A percentile compares a stretch with the other conserved stretches of the same genome.
These are phyloP conservation scores for Spisula solida DNA, from an alignment of 2,888 invertebrate genomes.

Conservation along the genomic window DNA sequence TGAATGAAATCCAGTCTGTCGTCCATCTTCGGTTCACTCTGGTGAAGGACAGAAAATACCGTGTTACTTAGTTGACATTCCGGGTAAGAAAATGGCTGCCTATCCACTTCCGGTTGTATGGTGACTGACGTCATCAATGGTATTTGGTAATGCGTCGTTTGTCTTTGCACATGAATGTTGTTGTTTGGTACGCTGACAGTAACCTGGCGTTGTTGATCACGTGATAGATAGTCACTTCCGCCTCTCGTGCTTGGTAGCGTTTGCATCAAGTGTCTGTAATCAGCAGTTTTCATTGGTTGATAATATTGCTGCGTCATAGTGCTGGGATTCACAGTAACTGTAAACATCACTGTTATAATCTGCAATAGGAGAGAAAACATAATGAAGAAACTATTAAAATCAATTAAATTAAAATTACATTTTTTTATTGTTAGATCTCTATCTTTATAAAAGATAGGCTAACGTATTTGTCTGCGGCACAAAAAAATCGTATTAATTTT, in stretches of 20 bases:
- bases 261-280: background rate
- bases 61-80: background rate
- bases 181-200: background rate
- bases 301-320: background rate
- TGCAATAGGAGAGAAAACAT: background rate
- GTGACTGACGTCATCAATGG: background rate
- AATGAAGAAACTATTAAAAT: too few species aligned
- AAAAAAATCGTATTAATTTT: too few species aligned
- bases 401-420: too few species aligned
- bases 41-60: background rate
- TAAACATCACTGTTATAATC: background rate
- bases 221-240: background rate
- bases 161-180: background rate
- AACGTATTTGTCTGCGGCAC: too few species aligned
- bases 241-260: background rate
- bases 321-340: background rate
- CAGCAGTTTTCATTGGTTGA: background rate
- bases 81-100: background rate
- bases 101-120: background rate
- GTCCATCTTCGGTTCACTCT: background rate
- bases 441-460: too few species aligned
- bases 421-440: too few species aligned
- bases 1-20: background rate
- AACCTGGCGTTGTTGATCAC: conserved; percentile 3
- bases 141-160: background rate